Percentiles rank a stretch among this genome's conserved stretches.
Evolutionary conservation across 2,888 invertebrate genomes (phyloP).

Genomic region (Platycheirus albimanus): DNA sequence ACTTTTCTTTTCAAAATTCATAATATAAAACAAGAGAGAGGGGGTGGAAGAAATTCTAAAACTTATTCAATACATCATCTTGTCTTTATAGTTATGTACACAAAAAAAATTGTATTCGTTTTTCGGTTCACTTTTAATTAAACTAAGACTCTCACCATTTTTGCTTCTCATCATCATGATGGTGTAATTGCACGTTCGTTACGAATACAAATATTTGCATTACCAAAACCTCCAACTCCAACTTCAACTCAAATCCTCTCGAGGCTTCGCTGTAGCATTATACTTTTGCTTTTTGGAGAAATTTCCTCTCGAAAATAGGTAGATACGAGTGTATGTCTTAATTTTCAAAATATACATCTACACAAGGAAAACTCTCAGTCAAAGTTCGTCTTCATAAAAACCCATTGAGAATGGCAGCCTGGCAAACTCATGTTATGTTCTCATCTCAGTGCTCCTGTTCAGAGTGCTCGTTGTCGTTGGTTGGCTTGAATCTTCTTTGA

Average conservation of each 20-base stretch:
- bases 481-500: not conserved
- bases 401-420: not conserved
- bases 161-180: conserved; percentile 35
- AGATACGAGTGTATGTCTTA: conserved; percentile 37
- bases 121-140: conserved; percentile 63
- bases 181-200: conserved; percentile 64
- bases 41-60: not conserved
- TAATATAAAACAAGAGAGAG: not conserved
- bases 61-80: not conserved
- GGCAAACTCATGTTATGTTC: conserved; percentile 16
- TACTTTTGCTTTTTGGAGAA: conserved; percentile 1
- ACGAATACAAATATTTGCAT: conserved; percentile 65
- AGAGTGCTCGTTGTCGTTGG: not conserved
- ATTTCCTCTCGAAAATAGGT: not conserved
- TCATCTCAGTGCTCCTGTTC: too few relatives aligned
- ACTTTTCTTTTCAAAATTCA: not conserved
- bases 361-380: conserved; percentile 33
- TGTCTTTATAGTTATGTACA: not conserved
- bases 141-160: conserved; percentile 51
- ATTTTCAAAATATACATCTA: conserved; percentile 44
- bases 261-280: not conserved
- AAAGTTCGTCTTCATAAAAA: conserved; percentile 32
- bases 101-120: conserved; percentile 5
- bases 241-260: conserved; percentile 20
- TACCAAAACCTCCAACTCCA: conserved; percentile 15